Percentiles rank a stretch among this genome's conserved stretches.
Conservation (phyloP, 2,888 invertebrate genomes). For the Cerceris rybyensis region DNA sequence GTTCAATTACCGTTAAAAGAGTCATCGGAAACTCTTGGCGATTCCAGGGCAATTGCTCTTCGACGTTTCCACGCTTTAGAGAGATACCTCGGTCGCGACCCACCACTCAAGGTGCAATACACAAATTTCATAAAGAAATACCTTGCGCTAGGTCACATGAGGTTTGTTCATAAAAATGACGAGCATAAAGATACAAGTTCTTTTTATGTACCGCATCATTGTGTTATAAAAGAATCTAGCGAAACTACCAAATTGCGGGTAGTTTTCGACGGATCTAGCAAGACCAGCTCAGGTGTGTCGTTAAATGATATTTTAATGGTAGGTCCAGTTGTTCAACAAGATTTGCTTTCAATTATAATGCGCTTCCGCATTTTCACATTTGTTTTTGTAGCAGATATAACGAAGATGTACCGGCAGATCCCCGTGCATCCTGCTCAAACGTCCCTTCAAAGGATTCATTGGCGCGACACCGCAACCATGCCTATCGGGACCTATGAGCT, state of each 20-base stretch:
- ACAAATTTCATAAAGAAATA: constrained; percentile 10
- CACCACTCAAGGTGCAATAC: not conserved
- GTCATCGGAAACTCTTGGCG: not conserved
- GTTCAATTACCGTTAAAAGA: constrained; percentile 3
- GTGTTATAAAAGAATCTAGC: not conserved
- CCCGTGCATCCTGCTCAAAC: not conserved
- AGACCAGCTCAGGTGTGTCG: constrained; percentile 1
- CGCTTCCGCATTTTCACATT: not conserved
- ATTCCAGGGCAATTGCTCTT: not conserved
- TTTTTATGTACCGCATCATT: constrained; percentile 11
- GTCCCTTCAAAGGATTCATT: constrained; percentile 1
- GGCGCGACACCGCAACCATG: not conserved
- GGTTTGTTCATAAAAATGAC: not conserved
- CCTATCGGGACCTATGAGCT: not conserved
- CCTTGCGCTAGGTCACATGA: constrained; percentile 8
- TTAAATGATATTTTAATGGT: constrained; percentile 14
- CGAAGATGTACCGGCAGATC: constrained; percentile 14
- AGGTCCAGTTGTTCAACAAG: constrained; percentile 8
- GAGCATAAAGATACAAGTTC: not conserved
- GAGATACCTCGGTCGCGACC: not conserved
- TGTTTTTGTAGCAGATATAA: constrained; percentile 1
- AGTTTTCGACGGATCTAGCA: constrained; percentile 17
- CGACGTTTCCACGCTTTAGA: constrained; percentile 1
- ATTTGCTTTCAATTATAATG: not conserved
- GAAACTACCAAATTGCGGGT: constrained; percentile 15